phyloP scores from a whole-genome alignment of 2,113 vertebrate species.

The Gadus macrocephalus region DNA sequence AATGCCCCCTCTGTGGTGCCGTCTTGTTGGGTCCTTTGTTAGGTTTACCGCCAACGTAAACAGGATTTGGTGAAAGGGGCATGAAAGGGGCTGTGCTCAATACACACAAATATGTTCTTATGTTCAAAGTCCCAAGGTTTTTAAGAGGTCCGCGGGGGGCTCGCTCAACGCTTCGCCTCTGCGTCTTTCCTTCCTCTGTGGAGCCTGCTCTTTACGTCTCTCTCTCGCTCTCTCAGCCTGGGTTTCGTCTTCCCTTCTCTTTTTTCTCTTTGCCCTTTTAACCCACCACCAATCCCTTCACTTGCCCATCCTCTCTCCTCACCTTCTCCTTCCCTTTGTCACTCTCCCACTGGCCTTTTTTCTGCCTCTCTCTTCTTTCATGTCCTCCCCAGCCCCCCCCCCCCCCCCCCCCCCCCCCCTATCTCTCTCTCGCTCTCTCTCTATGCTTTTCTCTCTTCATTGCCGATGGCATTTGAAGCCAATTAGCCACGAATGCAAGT shows the following conservation, averaged over 20 bases:
- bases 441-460: slow-evolving; percentile 17
- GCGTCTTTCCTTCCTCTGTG: neutral
- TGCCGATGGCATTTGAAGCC: slow-evolving; percentile 49
- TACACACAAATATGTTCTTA: slow-evolving; percentile 25
- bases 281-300: neutral
- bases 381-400: neutral
- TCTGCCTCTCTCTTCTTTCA: neutral
- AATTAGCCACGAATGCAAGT: slow-evolving; percentile 44
- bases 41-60: slow-evolving; percentile 64
- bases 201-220: no score
- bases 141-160: slow-evolving; percentile 21
- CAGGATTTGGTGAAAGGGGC: slow-evolving; percentile 58
- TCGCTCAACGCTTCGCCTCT: neutral
- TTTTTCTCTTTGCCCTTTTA: neutral
- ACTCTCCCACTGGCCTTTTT: neutral
- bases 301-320: neutral
- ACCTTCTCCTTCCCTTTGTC: slow-evolving; percentile 12
- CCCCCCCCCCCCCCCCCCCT: neutral
- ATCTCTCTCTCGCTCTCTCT: neutral
- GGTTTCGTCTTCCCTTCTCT: no score
- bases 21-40: slow-evolving; percentile 12
- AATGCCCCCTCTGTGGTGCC: slow-evolving; percentile 54
- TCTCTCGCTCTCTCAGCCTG: no score
- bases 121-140: slow-evolving; percentile 31
- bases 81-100: slow-evolving; percentile 27